Evolutionary conservation across 92 coral and sea anemone species (phyloP).

Genomic region (Metridium senile): DNA sequence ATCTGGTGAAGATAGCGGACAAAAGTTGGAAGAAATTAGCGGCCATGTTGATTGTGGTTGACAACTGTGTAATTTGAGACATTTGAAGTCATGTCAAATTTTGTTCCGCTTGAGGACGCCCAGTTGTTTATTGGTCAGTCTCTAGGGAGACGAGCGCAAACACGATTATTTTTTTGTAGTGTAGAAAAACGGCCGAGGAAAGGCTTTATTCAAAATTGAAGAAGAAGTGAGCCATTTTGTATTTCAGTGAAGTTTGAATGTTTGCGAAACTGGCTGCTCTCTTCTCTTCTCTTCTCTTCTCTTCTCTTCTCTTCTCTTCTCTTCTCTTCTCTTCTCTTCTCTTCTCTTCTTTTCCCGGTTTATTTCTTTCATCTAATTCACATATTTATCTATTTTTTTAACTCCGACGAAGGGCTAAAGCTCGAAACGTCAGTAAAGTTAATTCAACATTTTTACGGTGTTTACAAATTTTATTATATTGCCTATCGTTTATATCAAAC

Average conservation of each 20-base stretch:
- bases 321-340: not conserved
- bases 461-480: too few species aligned
- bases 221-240: too few species aligned
- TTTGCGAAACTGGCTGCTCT: not conserved
- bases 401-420: too few species aligned
- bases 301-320: not conserved
- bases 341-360: not conserved
- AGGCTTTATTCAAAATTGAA: too few species aligned
- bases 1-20: conserved; percentile 72
- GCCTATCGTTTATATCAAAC: too few species aligned
- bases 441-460: too few species aligned
- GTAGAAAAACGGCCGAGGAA: not conserved
- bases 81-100: conserved; percentile 1
- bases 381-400: too few species aligned
- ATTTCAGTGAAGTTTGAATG: too few species aligned
- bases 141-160: conserved; percentile 24
- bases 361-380: not conserved
- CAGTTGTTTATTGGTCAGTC: conserved; percentile 15
- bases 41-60: conserved; percentile 22
- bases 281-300: not conserved
- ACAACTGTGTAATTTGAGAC: conserved; percentile 22
- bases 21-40: conserved; percentile 36
- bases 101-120: conserved; percentile 18
- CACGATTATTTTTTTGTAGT: not conserved
- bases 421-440: too few species aligned